phyloP scores from a whole-genome alignment of 1,140 invertebrate species.

The Macrobrachium nipponense region DNA sequence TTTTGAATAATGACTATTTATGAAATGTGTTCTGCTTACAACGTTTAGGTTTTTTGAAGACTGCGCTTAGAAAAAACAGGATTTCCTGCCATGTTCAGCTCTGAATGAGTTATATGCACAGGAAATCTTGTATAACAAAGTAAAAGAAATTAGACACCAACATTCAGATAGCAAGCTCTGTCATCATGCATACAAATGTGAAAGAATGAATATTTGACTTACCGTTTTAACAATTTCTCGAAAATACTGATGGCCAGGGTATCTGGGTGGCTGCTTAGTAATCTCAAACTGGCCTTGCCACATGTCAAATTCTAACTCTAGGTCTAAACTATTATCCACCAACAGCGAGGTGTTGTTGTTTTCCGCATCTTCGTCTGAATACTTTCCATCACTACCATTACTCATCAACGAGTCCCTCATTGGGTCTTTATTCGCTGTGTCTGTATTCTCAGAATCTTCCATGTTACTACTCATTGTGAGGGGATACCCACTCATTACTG shows the following conservation, averaged over 20 bases:
- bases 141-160: no score
- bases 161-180: no score
- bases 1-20: no score
- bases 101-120: no score
- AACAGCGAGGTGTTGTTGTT: constrained; percentile 5
- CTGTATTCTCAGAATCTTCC: background rate
- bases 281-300: constrained; percentile 85
- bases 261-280: constrained; percentile 62
- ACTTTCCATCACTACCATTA: constrained; percentile 46
- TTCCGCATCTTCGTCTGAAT: constrained; percentile 37
- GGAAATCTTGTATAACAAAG: no score
- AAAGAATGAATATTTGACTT: constrained; percentile 1
- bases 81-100: no score
- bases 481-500: background rate
- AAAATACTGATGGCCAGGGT: constrained; percentile 40
- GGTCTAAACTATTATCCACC: constrained; percentile 38
- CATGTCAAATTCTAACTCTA: constrained; percentile 82
- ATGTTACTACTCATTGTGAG: constrained; percentile 3
- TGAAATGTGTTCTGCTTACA: no score
- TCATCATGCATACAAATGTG: no score
- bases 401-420: constrained; percentile 61
- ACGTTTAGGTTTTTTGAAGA: no score
- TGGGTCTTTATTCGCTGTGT: constrained; percentile 36
- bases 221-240: constrained; percentile 63
- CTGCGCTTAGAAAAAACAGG: no score